A percentile compares a stretch with the other conserved stretches of the same genome.
phyloP scores from a whole-genome alignment of 2,888 invertebrate species.

The Carpatolechia fugitivella region DNA sequence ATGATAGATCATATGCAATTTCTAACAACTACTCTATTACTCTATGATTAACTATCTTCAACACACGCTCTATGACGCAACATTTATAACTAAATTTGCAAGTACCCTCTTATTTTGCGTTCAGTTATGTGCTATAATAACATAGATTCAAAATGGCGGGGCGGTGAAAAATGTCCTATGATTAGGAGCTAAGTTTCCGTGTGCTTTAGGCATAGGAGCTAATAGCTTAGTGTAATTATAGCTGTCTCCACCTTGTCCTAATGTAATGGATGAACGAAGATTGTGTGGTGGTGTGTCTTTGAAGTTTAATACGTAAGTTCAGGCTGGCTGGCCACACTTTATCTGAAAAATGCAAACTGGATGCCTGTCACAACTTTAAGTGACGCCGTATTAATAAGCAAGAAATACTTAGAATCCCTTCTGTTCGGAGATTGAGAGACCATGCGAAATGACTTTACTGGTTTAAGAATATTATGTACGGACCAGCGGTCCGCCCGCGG shows the following conservation, averaged over 20 bases:
- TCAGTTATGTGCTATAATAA: conserved; percentile 26
- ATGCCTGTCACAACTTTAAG: no score
- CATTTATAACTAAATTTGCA: background rate
- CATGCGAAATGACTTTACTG: no score
- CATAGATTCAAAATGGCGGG: conserved; percentile 15
- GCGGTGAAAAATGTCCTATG: conserved; percentile 24
- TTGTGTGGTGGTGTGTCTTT: no score
- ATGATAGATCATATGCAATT: background rate
- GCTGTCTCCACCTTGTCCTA: background rate
- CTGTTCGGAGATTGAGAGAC: no score
- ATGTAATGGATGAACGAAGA: no score
- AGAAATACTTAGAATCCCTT: no score
- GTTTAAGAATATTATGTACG: no score
- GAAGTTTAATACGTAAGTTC: no score
- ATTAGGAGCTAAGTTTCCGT: conserved; percentile 24
- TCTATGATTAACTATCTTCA: background rate
- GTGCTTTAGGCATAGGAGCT: conserved; percentile 21
- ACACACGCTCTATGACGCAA: background rate
- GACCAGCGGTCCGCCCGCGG: no score
- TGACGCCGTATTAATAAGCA: no score
- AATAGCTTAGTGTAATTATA: background rate
- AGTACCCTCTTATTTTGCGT: conserved; percentile 22
- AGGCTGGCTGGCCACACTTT: no score
- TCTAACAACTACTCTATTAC: background rate
- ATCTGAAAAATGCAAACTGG: no score